Conservation (phyloP, 53 echinoderm and acorn worm species). For the Temnopleurus reevesii region DNA sequence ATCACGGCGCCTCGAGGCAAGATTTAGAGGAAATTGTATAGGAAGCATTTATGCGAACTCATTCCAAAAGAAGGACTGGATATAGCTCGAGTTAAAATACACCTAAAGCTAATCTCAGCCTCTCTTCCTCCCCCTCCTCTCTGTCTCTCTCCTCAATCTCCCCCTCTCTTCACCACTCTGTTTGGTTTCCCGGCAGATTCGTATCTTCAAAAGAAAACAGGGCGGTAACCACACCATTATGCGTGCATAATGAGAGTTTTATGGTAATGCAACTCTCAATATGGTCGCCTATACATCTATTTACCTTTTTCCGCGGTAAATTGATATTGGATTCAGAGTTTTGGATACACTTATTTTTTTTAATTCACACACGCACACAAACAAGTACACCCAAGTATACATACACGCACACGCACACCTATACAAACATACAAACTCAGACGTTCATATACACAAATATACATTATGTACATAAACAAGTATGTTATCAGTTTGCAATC, state of each 20-base stretch:
- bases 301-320: no score
- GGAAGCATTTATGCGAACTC: constrained; percentile 58
- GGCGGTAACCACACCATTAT: constrained; percentile 12
- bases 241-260: constrained; percentile 10
- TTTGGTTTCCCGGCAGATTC: neutral
- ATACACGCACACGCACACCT: no score
- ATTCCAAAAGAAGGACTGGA: constrained; percentile 39
- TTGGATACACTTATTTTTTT: no score
- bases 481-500: no score
- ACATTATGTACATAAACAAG: no score
- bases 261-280: constrained; percentile 2
- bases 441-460: no score
- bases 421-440: no score
- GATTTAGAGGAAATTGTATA: constrained; percentile 54
- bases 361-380: no score
- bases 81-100: constrained; percentile 38
- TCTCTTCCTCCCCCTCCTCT: neutral
- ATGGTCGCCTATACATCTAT: neutral
- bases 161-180: neutral
- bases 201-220: constrained; percentile 24
- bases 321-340: no score
- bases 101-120: constrained; percentile 1
- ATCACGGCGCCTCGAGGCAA: constrained; percentile 39
- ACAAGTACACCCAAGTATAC: no score
- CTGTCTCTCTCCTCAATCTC: neutral